phyloP scores from a whole-genome alignment of 2,113 vertebrate species.

The Fregetta grallaria region DNA sequence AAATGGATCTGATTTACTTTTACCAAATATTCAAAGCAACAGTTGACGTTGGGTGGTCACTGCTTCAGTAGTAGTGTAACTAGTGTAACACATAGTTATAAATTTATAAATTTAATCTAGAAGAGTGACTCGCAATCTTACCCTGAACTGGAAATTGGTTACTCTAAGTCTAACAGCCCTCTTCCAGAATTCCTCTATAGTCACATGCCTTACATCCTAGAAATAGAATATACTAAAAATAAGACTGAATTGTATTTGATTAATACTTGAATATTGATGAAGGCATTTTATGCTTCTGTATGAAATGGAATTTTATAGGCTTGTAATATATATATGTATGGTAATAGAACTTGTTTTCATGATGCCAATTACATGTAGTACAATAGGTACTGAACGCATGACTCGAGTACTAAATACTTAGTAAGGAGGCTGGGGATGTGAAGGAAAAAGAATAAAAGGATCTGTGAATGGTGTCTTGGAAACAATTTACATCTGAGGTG shows the following conservation, averaged over 20 bases:
- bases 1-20: neutral
- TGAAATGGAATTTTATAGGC: neutral
- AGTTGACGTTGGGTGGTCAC: neutral
- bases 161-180: neutral
- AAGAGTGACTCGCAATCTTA: neutral
- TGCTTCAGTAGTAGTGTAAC: neutral
- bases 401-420: neutral
- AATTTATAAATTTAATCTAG: neutral
- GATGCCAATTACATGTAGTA: neutral
- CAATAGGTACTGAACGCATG: neutral
- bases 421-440: neutral
- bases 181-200: neutral
- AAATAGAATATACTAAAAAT: neutral
- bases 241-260: neutral
- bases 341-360: neutral
- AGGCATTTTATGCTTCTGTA: neutral
- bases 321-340: neutral
- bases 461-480: neutral
- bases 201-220: neutral
- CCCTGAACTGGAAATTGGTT: neutral
- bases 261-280: neutral
- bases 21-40: neutral
- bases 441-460: neutral
- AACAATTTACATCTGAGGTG: neutral
- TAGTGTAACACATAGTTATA: neutral